Evolutionary conservation across 2,888 invertebrate species (phyloP).

Genomic region (Epiblema foenella): DNA sequence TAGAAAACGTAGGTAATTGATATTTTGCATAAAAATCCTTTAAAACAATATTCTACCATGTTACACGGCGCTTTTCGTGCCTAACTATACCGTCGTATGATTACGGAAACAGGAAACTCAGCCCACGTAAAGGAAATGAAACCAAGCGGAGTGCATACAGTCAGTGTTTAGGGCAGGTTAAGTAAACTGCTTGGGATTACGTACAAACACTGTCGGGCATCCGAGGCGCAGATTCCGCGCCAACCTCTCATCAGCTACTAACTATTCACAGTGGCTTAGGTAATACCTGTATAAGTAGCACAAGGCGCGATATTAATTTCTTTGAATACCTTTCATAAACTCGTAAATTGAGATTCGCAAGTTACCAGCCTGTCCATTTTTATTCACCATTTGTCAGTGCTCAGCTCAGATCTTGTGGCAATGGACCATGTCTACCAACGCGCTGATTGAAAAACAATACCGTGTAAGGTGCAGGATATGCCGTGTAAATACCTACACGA

Average conservation of each 20-base stretch:
- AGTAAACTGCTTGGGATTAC: conserved; percentile 68
- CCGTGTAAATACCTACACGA: too few relatives aligned
- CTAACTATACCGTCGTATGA: conserved; percentile 8
- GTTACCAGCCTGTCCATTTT: conserved; percentile 51
- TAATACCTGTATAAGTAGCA: conserved; percentile 38
- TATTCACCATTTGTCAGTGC: conserved; percentile 52
- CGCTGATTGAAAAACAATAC: conserved; percentile 26
- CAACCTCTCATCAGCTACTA: conserved; percentile 50
- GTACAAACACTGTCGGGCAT: conserved; percentile 55
- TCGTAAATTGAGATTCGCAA: neutral
- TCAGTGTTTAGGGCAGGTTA: conserved; percentile 58
- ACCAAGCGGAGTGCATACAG: conserved; percentile 44
- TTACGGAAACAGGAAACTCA: conserved; percentile 51
- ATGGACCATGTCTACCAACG: conserved; percentile 48
- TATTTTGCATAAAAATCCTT: too few relatives aligned
- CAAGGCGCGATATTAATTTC: neutral
- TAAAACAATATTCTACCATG: neutral
- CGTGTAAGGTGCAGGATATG: neutral
- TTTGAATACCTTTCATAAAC: neutral
- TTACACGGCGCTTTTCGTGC: neutral
- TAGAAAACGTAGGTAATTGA: too few relatives aligned
- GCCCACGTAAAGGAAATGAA: conserved; percentile 52
- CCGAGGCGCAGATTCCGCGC: too few relatives aligned
- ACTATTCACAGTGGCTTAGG: conserved; percentile 67
- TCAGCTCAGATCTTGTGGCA: conserved; percentile 51